These are phyloP conservation scores for Pseudochromis fuscus DNA, from an alignment of 2,797 vertebrate species.

Conservation along the genomic window DNA sequence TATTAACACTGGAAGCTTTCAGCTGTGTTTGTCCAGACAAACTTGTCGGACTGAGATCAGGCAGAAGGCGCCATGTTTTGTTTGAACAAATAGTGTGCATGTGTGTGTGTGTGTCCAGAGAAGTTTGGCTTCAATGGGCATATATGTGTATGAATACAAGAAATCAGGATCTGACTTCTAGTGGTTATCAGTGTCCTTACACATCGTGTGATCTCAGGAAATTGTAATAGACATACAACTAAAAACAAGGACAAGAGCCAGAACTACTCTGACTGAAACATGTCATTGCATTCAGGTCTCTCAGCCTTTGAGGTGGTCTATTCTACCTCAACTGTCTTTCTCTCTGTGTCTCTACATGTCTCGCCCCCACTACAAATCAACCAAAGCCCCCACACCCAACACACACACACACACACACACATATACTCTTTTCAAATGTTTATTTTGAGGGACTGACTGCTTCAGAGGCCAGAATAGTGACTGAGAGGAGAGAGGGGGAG, in stretches of 20 bases:
- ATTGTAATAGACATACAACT: background rate
- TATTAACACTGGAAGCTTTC: constrained; percentile 11
- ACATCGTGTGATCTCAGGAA: background rate
- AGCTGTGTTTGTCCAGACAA: background rate
- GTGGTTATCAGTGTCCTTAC: background rate
- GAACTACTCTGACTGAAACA: background rate
- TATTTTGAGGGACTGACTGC: constrained; percentile 78
- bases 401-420: constrained; percentile 11
- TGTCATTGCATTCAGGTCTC: background rate
- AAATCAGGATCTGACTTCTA: background rate
- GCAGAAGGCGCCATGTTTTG: background rate
- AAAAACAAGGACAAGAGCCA: constrained; percentile 1
- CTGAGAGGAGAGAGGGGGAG: constrained; percentile 60
- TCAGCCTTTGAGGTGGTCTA: background rate
- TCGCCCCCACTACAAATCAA: background rate
- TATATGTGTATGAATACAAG: background rate
- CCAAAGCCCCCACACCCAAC: constrained; percentile 9
- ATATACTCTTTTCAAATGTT: constrained; percentile 56
- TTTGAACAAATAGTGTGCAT: background rate
- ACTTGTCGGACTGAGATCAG: background rate
- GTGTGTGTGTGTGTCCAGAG: background rate
- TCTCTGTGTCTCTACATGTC: background rate
- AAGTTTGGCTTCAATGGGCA: background rate
- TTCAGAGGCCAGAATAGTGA: constrained; percentile 75
- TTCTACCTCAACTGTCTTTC: constrained; percentile 1